Percentiles rank a stretch among this genome's conserved stretches.
These are phyloP conservation scores for Hylia prasina DNA, from an alignment of 2,113 vertebrate species.

Conservation along the genomic window DNA sequence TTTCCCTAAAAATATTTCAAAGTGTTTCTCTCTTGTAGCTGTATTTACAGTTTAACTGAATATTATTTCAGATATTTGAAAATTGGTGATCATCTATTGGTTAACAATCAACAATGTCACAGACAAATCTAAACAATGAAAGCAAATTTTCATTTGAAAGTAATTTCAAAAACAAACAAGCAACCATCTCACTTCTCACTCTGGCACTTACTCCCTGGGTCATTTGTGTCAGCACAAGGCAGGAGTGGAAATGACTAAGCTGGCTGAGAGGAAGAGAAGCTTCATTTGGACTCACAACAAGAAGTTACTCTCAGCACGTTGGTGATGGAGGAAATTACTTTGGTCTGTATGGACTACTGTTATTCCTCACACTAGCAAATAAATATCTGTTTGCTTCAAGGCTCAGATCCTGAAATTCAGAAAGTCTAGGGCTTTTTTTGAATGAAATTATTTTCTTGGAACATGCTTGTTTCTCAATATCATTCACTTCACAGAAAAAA, in stretches of 20 bases:
- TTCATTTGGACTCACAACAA: background rate
- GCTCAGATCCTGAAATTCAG: background rate
- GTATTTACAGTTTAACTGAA: background rate
- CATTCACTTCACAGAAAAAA: background rate
- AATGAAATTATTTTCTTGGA: background rate
- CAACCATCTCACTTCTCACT: background rate
- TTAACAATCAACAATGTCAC: background rate
- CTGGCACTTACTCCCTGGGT: background rate
- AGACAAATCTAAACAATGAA: background rate
- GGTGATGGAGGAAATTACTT: background rate
- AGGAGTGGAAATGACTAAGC: background rate
- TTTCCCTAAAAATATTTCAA: background rate
- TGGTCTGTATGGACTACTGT: background rate
- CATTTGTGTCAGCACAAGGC: background rate
- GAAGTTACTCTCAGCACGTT: background rate
- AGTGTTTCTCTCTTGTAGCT: background rate
- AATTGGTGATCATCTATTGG: background rate
- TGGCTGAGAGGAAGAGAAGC: background rate
- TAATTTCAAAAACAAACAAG: background rate
- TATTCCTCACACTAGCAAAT: background rate
- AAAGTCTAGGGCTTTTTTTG: background rate
- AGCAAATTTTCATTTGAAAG: background rate
- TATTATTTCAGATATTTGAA: background rate
- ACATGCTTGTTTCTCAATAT: background rate
- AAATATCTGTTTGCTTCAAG: background rate